Evolutionary conservation across 2,888 invertebrate genomes (phyloP).

Genomic region (Leptinotarsa peninsularis): DNA sequence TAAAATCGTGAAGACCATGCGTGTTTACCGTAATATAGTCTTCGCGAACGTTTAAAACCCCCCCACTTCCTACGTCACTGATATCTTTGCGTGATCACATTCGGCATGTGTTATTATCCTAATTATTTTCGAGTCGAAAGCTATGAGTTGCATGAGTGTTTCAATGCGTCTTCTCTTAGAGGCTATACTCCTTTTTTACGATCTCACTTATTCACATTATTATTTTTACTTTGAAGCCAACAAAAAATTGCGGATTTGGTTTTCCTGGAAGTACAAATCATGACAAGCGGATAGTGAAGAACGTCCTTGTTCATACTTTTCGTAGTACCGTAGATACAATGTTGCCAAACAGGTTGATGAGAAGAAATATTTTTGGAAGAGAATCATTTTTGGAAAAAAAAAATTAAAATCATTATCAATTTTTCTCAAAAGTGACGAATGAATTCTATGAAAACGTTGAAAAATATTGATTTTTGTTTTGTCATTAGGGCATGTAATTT

Average conservation of each 20-base stretch:
- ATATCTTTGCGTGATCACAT: constrained; percentile 42
- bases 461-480: too few species aligned
- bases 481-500: too few species aligned
- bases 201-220: constrained; percentile 24
- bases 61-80: constrained; percentile 25
- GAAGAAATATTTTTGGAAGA: too few species aligned
- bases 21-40: background rate
- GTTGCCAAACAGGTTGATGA: background rate
- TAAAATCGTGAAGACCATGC: background rate
- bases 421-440: too few species aligned
- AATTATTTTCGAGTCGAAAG: constrained; percentile 50
- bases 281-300: constrained; percentile 1
- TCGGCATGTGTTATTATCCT: constrained; percentile 49
- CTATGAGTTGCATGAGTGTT: constrained; percentile 43
- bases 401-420: too few species aligned
- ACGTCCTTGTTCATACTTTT: background rate
- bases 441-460: too few species aligned
- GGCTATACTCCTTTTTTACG: constrained; percentile 27
- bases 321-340: background rate
- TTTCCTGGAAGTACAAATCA: constrained; percentile 20
- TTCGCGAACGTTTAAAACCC: background rate
- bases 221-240: constrained; percentile 19
- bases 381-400: too few species aligned
- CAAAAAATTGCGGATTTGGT: constrained; percentile 28
- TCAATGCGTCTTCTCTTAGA: constrained; percentile 30